Evolutionary conservation across 2,113 vertebrate genomes (phyloP), one percentile per base, ranked within the genome.

Genomic region (Trogon melanurus): DNA sequence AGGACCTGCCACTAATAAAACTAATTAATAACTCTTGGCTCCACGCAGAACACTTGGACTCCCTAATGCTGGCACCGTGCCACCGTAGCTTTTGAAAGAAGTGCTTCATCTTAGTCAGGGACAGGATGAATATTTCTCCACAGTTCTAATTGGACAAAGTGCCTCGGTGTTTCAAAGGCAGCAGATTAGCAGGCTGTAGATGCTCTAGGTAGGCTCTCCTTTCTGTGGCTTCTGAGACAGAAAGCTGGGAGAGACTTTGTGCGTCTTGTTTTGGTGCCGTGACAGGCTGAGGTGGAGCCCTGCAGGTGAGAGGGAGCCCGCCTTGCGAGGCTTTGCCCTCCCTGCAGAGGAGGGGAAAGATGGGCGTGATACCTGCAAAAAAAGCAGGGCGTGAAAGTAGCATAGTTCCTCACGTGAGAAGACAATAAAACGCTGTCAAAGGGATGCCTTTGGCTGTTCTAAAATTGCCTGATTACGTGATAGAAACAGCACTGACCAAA

Each of bases 141-240:
- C 98, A 97, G 95, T 98, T 99, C 98, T 99, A 99, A 99, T 99
- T 99, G 99, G 98, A 99, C 98, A 98, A 98, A 99, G 98, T 99
- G 98, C 98, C 98, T 99, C 96, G 93, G 98, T 96, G 91, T 98
- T 98, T 98, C 97, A 95, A 97, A 98, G 95, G 91, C 95, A 98
- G 98, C 98, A 96, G 96, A 98, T 97, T 85, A 98, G 98, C 91
- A 93, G 97, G 89, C 97, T 96, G 93, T 74, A 76, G 96, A 96
- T 97, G 93, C 95, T 79, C 72, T 41, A 89, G 96, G 94, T 92
- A 58, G 84, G 38, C 22, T 93, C 74, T 69, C 61, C 89, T 84
- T 82, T 60, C n/a, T 6, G 13, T 57, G 57, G 92, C 56, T 34
- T 84, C 67, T 0, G 10, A 83, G 78, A 16, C 3, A 3, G 27